A percentile compares a stretch with the other conserved stretches of the same genome.
phyloP scores from a whole-genome alignment of 2,797 vertebrate genomes.

The Hippopotamyrus pictus region DNA sequence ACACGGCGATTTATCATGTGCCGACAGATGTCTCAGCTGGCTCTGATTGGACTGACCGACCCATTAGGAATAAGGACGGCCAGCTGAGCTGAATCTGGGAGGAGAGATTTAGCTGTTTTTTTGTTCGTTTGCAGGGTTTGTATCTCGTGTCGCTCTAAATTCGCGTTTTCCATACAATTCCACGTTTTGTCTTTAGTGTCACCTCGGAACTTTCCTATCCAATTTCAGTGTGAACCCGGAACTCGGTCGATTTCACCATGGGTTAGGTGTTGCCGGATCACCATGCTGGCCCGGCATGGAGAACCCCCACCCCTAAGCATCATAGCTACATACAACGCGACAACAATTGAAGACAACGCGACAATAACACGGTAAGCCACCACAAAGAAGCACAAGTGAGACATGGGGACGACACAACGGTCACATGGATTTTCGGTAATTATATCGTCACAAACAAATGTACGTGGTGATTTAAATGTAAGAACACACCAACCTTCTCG shows the following conservation, averaged over 20 bases:
- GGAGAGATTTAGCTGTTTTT: background rate
- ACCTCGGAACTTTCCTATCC: background rate
- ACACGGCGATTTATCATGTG: background rate
- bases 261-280: conserved; percentile 36
- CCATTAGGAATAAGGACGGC: background rate
- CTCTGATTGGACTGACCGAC: background rate
- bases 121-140: background rate
- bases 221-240: background rate
- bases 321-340: conserved; percentile 58
- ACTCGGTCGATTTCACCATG: conserved; percentile 18
- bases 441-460: conserved; percentile 52
- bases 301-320: conserved; percentile 53
- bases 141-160: background rate
- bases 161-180: background rate
- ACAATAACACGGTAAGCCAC: background rate
- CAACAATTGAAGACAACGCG: background rate
- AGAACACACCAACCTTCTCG: conserved; percentile 98
- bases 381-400: background rate
- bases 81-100: background rate
- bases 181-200: background rate
- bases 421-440: conserved; percentile 57
- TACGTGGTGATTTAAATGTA: conserved; percentile 81
- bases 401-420: conserved; percentile 39
- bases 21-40: background rate
- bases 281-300: conserved; percentile 57